phyloP scores from a whole-genome alignment of 1,140 invertebrate species.

The Drosophila bipectinata region DNA sequence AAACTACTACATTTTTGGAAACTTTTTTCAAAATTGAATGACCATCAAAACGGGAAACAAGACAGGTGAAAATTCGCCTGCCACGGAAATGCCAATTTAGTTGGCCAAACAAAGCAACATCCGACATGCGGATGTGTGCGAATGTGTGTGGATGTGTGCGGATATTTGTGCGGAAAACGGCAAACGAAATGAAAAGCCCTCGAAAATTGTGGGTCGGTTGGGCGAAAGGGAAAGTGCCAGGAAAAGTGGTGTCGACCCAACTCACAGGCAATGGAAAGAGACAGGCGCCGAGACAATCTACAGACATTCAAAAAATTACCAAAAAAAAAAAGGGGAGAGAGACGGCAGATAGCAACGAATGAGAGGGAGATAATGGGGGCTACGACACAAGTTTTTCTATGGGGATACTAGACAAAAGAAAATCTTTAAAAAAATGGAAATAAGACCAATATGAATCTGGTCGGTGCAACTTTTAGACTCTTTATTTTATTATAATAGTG shows the following conservation, averaged over 20 bases:
- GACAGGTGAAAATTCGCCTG: constrained; percentile 47
- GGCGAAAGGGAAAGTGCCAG: constrained; percentile 46
- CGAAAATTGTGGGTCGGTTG: neutral
- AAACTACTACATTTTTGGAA: neutral
- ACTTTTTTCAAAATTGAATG: neutral
- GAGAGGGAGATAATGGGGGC: neutral
- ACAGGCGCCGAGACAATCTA: constrained; percentile 66
- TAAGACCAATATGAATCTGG: too few relatives aligned
- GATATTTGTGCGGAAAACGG: constrained; percentile 12
- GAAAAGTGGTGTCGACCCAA: constrained; percentile 42
- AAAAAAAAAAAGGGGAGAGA: constrained; percentile 11
- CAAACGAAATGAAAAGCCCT: constrained; percentile 56
- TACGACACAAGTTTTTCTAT: neutral
- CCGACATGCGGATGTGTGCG: constrained; percentile 38
- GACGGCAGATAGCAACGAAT: constrained; percentile 1
- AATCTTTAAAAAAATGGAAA: too few relatives aligned
- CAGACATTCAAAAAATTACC: constrained; percentile 40
- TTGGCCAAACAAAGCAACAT: constrained; percentile 54
- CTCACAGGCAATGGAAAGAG: constrained; percentile 57
- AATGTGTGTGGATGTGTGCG: constrained; percentile 10
- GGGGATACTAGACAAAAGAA: too few relatives aligned
- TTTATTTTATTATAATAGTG: too few relatives aligned
- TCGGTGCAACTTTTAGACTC: too few relatives aligned
- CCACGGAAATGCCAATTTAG: constrained; percentile 52
- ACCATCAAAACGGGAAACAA: constrained; percentile 20